Evolutionary conservation across 2,113 vertebrate genomes (phyloP).

Genomic region (Hydrochoerus hydrochaeris): DNA sequence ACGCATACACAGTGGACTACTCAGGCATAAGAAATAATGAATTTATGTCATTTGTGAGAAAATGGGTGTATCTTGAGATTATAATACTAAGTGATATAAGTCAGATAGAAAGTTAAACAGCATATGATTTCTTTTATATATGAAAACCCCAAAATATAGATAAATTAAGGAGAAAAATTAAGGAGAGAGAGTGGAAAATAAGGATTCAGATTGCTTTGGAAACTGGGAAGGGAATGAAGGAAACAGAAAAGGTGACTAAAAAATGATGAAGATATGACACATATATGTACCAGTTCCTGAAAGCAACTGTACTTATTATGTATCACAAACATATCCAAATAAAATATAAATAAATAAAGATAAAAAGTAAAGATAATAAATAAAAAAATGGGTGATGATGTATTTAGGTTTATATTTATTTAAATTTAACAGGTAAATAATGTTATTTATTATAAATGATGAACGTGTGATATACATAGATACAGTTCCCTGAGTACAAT

Average conservation of each 20-base stretch:
- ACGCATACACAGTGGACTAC: background rate
- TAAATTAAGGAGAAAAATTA: background rate
- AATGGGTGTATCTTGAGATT: background rate
- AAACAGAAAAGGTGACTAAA: background rate
- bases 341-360: background rate
- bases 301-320: background rate
- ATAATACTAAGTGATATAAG: background rate
- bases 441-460: background rate
- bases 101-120: background rate
- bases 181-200: background rate
- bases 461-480: background rate
- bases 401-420: background rate
- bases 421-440: background rate
- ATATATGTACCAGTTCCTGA: background rate
- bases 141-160: background rate
- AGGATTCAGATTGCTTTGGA: background rate
- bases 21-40: background rate
- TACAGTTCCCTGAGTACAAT: background rate
- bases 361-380: background rate
- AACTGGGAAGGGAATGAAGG: background rate
- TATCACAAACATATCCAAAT: background rate
- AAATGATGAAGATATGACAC: background rate
- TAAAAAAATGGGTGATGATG: background rate
- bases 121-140: background rate
- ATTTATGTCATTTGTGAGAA: background rate